Evolutionary conservation across 2,113 vertebrate species (phyloP).

Genomic region (Corapipo altera): DNA sequence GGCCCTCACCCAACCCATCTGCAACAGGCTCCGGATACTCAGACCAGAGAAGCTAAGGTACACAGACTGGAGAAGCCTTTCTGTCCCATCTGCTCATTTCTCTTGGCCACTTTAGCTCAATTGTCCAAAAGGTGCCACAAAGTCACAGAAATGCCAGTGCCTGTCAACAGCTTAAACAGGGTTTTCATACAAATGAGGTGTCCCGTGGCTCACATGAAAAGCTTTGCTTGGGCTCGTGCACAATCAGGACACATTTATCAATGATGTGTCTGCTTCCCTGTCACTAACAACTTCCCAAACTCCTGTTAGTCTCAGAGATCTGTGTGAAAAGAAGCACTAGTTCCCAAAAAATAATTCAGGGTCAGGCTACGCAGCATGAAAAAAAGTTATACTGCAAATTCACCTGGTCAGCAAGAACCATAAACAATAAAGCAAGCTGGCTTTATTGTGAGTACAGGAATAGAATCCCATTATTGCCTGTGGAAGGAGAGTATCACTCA

Average conservation of each 20-base stretch:
- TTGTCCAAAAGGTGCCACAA: neutral
- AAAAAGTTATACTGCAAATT: neutral
- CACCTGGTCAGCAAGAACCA: neutral
- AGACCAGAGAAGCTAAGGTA: neutral
- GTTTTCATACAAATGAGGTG: neutral
- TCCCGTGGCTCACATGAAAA: neutral
- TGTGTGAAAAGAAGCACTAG: neutral
- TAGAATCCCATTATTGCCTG: neutral
- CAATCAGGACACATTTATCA: neutral
- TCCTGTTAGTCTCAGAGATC: neutral
- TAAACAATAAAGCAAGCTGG: neutral
- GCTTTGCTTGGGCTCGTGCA: neutral
- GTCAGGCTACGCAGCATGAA: neutral
- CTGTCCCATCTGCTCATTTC: neutral
- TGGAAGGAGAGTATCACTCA: neutral
- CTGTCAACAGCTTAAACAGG: neutral
- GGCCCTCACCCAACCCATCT: neutral
- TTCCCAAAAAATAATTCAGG: neutral
- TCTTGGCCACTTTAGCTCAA: neutral
- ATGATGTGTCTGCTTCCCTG: neutral
- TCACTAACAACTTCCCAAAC: neutral
- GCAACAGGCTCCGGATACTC: neutral
- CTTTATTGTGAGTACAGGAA: neutral
- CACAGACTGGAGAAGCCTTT: neutral
- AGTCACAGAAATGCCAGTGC: rapidly evolving